Percentiles rank a stretch among this genome's conserved stretches.
Conservation (phyloP, 2,888 invertebrate species). For the Ellobium chinense region DNA sequence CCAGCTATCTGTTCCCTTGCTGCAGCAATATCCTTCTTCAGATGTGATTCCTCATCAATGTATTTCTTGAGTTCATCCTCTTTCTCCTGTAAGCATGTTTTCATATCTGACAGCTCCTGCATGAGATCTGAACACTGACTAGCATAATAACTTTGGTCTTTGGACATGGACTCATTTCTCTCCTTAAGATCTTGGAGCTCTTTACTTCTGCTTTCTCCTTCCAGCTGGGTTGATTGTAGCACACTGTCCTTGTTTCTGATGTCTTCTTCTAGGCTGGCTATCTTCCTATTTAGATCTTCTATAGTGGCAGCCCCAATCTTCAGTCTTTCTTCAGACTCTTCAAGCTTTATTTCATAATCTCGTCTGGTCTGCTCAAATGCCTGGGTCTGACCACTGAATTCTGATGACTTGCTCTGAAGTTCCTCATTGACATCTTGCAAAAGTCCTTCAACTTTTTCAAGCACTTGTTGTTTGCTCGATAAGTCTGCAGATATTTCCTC, state of each 20-base stretch:
- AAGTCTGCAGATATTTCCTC: background rate
- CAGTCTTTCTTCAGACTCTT: slow-evolving; percentile 11
- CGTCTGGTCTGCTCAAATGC: background rate
- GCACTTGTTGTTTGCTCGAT: background rate
- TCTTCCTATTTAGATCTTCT: slow-evolving; percentile 5
- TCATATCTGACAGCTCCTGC: slow-evolving; percentile 1
- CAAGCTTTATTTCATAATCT: background rate
- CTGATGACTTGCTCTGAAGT: background rate
- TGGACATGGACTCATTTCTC: background rate
- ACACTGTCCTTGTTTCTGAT: background rate
- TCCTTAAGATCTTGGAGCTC: slow-evolving; percentile 3
- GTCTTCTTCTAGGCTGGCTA: background rate
- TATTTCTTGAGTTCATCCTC: slow-evolving; percentile 3
- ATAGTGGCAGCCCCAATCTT: background rate
- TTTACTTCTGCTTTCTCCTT: background rate
- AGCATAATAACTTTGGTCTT: background rate
- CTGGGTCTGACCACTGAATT: background rate
- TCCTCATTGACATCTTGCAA: background rate
- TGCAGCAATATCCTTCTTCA: background rate
- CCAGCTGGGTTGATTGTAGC: slow-evolving; percentile 14
- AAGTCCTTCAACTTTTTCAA: background rate
- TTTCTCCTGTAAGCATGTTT: slow-evolving; percentile 22
- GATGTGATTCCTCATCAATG: slow-evolving; percentile 17
- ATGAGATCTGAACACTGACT: background rate
- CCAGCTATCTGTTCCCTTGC: slow-evolving; percentile 32